A percentile compares a stretch with the other conserved stretches of the same genome.
These are phyloP conservation scores for Perizoma flavofasciatum DNA, from an alignment of 2,888 invertebrate species.

Conservation along the genomic window DNA sequence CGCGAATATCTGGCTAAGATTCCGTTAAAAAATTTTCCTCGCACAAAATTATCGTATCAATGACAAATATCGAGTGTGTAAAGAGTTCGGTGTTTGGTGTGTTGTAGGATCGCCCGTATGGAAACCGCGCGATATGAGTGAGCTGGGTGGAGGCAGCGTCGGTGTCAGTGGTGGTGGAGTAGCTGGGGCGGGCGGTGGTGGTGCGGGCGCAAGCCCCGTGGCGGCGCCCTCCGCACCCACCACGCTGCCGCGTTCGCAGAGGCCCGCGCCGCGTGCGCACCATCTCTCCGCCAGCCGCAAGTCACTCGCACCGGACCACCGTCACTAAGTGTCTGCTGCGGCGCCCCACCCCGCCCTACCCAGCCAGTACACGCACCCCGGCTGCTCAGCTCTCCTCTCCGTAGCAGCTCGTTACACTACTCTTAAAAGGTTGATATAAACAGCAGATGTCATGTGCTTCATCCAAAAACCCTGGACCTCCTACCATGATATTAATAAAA, in stretches of 20 bases:
- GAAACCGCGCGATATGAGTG: slow-evolving; percentile 96
- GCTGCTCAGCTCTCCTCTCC: no score
- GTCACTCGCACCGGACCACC: slow-evolving; percentile 81
- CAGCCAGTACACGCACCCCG: no score
- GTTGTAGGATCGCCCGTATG: slow-evolving; percentile 98
- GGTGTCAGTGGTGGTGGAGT: slow-evolving; percentile 29
- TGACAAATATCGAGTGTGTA: slow-evolving; percentile 55
- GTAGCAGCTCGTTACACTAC: no score
- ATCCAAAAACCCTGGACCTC: no score
- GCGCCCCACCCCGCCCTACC: neutral
- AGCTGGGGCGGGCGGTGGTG: slow-evolving; percentile 36
- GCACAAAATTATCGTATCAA: slow-evolving; percentile 57
- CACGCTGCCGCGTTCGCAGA: slow-evolving; percentile 76
- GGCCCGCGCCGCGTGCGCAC: slow-evolving; percentile 72
- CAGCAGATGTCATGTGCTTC: no score
- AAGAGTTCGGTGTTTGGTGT: slow-evolving; percentile 86
- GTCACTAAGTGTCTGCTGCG: slow-evolving; percentile 57
- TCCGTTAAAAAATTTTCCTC: slow-evolving; percentile 56
- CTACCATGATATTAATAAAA: no score
- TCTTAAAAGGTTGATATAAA: no score
- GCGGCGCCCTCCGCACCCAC: slow-evolving; percentile 61
- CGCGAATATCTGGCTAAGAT: slow-evolving; percentile 64
- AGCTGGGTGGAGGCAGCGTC: slow-evolving; percentile 64
- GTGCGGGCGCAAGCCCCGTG: slow-evolving; percentile 34
- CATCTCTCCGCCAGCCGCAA: slow-evolving; percentile 82